phyloP scores from a whole-genome alignment of 2,797 vertebrate genomes.

The Chaetophractus vellerosus region DNA sequence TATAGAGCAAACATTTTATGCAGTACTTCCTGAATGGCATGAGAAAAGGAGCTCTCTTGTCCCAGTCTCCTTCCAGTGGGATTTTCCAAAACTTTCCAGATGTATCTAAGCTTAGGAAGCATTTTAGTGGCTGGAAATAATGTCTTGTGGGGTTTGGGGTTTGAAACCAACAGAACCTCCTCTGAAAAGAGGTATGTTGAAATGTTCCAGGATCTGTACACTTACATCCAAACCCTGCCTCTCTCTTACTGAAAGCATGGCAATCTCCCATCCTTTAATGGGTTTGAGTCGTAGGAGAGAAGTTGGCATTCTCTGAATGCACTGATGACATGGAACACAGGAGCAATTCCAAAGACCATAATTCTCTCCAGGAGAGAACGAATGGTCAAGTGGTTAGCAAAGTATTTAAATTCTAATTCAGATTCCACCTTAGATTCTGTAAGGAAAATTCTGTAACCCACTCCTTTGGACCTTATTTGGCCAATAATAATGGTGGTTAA shows the following conservation, averaged over 20 bases:
- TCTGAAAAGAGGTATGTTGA: conserved; percentile 58
- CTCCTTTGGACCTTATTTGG: background rate
- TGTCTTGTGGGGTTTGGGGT: conserved; percentile 38
- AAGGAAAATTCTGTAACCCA: background rate
- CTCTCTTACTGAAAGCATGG: background rate
- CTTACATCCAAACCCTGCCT: background rate
- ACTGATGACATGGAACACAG: background rate
- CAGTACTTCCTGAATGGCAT: conserved; percentile 77
- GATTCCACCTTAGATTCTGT: conserved; percentile 45
- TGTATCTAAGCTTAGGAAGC: conserved; percentile 83
- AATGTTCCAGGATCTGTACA: conserved; percentile 34
- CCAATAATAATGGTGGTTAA: conserved; percentile 5
- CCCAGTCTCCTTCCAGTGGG: conserved; percentile 80
- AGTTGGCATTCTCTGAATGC: conserved; percentile 25
- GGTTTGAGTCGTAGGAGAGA: background rate
- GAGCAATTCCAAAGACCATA: background rate
- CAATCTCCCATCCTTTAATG: background rate
- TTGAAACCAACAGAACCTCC: conserved; percentile 72
- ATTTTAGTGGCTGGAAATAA: conserved; percentile 82
- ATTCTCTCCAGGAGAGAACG: conserved; percentile 58
- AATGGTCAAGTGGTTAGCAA: background rate
- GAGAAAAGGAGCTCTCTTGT: conserved; percentile 81
- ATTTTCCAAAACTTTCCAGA: conserved; percentile 86
- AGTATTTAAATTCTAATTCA: conserved; percentile 46
- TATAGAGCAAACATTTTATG: conserved; percentile 65